These are phyloP conservation scores for Coptodon rendalli DNA, from an alignment of 2,113 vertebrate genomes.

Conservation along the genomic window DNA sequence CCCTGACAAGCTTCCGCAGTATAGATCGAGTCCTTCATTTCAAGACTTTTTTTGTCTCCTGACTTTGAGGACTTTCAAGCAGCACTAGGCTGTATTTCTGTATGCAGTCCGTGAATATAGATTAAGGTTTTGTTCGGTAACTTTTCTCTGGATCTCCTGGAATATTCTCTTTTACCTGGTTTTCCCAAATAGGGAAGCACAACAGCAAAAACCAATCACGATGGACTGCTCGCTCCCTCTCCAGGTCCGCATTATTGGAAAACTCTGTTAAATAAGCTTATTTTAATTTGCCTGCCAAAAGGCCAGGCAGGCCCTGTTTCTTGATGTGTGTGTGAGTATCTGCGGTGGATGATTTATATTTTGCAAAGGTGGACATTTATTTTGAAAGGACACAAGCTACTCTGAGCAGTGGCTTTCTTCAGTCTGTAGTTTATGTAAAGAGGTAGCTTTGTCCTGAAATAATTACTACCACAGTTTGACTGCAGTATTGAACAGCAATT, in stretches of 20 bases:
- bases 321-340: background rate
- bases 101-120: background rate
- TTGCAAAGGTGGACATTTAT: background rate
- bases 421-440: background rate
- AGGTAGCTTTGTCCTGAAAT: background rate
- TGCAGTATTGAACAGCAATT: slow-evolving; percentile 3
- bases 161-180: background rate
- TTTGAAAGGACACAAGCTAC: background rate
- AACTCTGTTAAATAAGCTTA: background rate
- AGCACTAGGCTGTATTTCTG: background rate
- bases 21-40: background rate
- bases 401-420: background rate
- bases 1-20: background rate
- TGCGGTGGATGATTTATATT: background rate
- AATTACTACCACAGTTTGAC: background rate
- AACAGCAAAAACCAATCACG: background rate
- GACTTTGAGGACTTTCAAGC: background rate
- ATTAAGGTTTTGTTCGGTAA: background rate
- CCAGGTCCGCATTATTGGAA: background rate
- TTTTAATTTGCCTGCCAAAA: background rate
- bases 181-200: background rate
- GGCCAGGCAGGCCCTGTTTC: background rate
- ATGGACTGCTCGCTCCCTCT: background rate
- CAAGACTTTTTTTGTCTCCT: background rate
- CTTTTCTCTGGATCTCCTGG: background rate